Evolutionary conservation across 2,888 invertebrate genomes (phyloP).

Genomic region (Allolobophora icterica): DNA sequence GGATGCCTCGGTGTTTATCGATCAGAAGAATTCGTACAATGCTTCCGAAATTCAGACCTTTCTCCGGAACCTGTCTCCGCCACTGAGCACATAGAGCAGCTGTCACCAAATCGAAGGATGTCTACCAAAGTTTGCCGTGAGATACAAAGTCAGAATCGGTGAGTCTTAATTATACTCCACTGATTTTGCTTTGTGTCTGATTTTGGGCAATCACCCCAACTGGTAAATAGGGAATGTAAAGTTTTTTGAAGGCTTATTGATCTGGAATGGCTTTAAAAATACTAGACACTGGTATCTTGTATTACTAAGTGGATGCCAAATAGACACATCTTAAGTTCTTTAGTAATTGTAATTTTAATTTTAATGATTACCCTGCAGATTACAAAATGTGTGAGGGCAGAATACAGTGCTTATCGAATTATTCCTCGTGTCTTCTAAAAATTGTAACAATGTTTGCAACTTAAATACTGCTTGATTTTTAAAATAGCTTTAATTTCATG

Average conservation of each 20-base stretch:
- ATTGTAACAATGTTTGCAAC: no score
- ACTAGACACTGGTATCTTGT: no score
- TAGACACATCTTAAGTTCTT: not conserved
- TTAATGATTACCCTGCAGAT: not conserved
- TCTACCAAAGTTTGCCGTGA: constrained; percentile 31
- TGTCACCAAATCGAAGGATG: constrained; percentile 50
- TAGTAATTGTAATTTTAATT: no score
- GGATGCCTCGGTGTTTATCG: no score
- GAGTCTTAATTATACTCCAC: not conserved
- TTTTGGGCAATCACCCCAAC: not conserved
- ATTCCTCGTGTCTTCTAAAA: not conserved
- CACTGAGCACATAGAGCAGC: no score
- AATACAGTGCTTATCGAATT: not conserved
- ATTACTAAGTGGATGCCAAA: not conserved
- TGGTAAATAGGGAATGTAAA: no score
- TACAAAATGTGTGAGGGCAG: not conserved
- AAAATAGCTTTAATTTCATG: not conserved
- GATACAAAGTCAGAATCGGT: constrained; percentile 34
- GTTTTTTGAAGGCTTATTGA: no score
- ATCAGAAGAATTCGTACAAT: no score
- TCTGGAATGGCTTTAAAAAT: no score
- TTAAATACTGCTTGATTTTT: no score
- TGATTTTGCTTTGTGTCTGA: not conserved
- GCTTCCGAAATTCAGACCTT: no score
- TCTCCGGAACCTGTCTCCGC: no score